A percentile compares a stretch with the other conserved stretches of the same genome.
Conservation (phyloP, 2,888 invertebrate genomes). For the Tanytarsus gracilentus region DNA sequence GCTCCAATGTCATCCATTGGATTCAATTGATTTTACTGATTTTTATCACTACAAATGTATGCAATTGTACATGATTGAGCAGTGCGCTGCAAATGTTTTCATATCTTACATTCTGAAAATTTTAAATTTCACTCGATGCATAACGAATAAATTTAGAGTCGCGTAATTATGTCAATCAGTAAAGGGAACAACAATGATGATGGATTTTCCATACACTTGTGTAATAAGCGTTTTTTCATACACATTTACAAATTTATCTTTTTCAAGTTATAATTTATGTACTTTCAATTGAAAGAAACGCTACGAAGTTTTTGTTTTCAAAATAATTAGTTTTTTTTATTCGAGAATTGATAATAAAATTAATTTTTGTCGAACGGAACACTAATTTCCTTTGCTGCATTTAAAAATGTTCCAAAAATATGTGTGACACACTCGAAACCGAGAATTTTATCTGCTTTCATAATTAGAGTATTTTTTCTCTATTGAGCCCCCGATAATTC, state of each 20-base stretch:
- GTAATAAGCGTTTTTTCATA: no score
- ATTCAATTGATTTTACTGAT: slow-evolving; percentile 18
- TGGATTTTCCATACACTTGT: slow-evolving; percentile 1
- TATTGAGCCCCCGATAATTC: no score
- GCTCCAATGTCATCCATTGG: background rate
- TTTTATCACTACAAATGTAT: slow-evolving; percentile 3
- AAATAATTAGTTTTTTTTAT: background rate
- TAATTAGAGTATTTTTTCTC: background rate
- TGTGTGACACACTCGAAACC: background rate
- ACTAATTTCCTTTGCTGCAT: slow-evolving; percentile 4
- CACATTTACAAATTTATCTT: no score
- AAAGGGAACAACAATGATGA: background rate
- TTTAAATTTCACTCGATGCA: slow-evolving; percentile 3
- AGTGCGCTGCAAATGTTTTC: slow-evolving; percentile 1
- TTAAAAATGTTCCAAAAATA: no score
- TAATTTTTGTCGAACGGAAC: slow-evolving; percentile 19
- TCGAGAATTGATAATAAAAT: background rate
- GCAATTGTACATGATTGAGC: background rate
- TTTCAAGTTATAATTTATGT: no score
- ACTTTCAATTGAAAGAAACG: background rate
- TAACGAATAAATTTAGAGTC: slow-evolving; percentile 31
- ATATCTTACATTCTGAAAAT: background rate
- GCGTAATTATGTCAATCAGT: slow-evolving; percentile 12
- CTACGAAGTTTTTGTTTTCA: background rate
- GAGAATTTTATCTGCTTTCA: slow-evolving; percentile 6